Conservation (phyloP, 2,888 invertebrate genomes). For the Drosophila anceps region DNA sequence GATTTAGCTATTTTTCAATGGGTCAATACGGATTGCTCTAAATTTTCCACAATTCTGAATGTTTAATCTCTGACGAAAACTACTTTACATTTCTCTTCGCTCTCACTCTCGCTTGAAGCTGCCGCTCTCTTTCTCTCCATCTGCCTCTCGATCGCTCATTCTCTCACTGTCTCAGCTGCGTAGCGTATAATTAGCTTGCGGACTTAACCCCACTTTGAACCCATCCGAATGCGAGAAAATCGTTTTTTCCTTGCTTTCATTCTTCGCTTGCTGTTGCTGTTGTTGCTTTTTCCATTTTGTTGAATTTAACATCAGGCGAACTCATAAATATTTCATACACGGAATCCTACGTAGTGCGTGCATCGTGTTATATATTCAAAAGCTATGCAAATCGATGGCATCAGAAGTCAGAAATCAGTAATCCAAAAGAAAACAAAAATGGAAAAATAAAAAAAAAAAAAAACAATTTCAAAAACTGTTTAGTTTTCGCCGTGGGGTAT, state of each 20-base stretch:
- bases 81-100: slow-evolving; percentile 10
- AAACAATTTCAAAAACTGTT: slow-evolving; percentile 36
- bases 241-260: slow-evolving; percentile 22
- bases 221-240: slow-evolving; percentile 17
- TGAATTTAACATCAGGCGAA: slow-evolving; percentile 74
- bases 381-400: slow-evolving; percentile 69
- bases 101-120: background rate
- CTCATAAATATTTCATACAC: slow-evolving; percentile 78
- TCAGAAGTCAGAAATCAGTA: slow-evolving; percentile 62
- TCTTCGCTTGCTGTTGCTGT: background rate
- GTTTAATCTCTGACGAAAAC: slow-evolving; percentile 10
- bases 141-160: background rate
- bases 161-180: slow-evolving; percentile 8
- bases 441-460: slow-evolving; percentile 6
- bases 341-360: slow-evolving; percentile 31
- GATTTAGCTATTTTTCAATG: slow-evolving; percentile 33
- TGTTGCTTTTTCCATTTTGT: slow-evolving; percentile 36
- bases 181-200: slow-evolving; percentile 50
- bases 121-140: background rate
- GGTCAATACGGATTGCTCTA: slow-evolving; percentile 51
- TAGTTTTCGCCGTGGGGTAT: slow-evolving; percentile 39
- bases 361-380: slow-evolving; percentile 64
- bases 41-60: slow-evolving; percentile 51
- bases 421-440: slow-evolving; percentile 33
- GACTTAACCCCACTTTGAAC: slow-evolving; percentile 43